These are phyloP conservation scores for Blera fallax DNA, from an alignment of 2,888 invertebrate species.

Conservation along the genomic window DNA sequence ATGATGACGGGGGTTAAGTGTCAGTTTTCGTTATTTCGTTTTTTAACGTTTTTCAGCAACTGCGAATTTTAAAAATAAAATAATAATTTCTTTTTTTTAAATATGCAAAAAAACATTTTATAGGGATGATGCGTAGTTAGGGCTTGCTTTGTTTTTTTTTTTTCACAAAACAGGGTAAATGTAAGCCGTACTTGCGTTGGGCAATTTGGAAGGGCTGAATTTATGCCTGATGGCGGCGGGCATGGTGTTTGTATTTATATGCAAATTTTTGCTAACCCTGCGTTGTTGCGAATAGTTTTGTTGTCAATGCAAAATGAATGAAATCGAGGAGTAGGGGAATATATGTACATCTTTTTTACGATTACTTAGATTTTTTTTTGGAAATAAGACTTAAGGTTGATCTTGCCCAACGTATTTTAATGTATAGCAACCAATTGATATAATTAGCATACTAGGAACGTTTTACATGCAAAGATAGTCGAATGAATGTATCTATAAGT, in stretches of 20 bases:
- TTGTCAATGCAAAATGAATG: too few relatives aligned
- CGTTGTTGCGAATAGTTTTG: not conserved
- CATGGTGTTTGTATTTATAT: not conserved
- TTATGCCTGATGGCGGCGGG: not conserved
- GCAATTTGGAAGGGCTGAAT: not conserved
- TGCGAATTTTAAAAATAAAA: not conserved
- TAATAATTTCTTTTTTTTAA: not conserved
- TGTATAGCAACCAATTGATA: too few relatives aligned
- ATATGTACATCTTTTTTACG: too few relatives aligned
- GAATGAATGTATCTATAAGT: too few relatives aligned
- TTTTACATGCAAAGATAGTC: too few relatives aligned
- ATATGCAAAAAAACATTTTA: not conserved
- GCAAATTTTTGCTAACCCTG: not conserved
- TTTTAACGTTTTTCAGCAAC: not conserved
- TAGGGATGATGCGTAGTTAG: not conserved
- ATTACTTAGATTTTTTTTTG: too few relatives aligned
- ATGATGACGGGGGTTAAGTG: not conserved
- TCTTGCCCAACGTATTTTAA: too few relatives aligned
- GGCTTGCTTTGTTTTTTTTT: not conserved
- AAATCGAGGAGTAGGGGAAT: too few relatives aligned
- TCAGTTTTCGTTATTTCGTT: not conserved
- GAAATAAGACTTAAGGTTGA: too few relatives aligned
- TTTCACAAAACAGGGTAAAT: not conserved
- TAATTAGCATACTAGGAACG: too few relatives aligned
- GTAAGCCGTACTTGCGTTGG: not conserved